phyloP scores from a whole-genome alignment of 2,888 invertebrate species.

The Chloroclysta siterata region DNA sequence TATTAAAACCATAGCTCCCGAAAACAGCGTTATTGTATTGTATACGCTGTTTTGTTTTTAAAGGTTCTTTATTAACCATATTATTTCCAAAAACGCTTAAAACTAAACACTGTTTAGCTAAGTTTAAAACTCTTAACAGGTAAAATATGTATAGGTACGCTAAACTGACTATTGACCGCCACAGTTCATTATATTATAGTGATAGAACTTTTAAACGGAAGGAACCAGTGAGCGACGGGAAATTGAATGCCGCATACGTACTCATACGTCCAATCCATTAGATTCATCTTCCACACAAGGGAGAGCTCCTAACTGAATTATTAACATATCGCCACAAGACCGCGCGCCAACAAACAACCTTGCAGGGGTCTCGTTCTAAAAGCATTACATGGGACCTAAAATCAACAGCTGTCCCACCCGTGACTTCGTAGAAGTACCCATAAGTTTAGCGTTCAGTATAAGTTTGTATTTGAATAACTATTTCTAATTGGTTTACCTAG shows the following conservation, averaged over 20 bases:
- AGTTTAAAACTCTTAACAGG: too few relatives aligned
- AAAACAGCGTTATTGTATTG: slow-evolving; percentile 40
- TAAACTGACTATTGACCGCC: not conserved
- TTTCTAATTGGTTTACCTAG: too few relatives aligned
- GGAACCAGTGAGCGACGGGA: slow-evolving; percentile 51
- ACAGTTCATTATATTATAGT: slow-evolving; percentile 39
- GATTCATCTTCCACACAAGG: slow-evolving; percentile 43
- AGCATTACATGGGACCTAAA: slow-evolving; percentile 1
- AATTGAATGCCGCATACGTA: slow-evolving; percentile 54
- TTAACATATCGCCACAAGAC: slow-evolving; percentile 34
- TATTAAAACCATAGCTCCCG: slow-evolving; percentile 25
- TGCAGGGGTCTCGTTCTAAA: slow-evolving; percentile 11
- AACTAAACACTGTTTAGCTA: too few relatives aligned
- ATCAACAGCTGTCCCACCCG: not conserved
- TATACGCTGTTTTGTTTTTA: too few relatives aligned
- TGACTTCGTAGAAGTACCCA: too few relatives aligned
- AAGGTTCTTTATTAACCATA: too few relatives aligned
- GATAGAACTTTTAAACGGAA: slow-evolving; percentile 48
- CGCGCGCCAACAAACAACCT: slow-evolving; percentile 19
- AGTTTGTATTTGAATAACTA: too few relatives aligned
- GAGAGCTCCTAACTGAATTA: slow-evolving; percentile 32
- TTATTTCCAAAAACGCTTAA: too few relatives aligned
- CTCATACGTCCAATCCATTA: slow-evolving; percentile 46
- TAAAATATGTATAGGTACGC: too few relatives aligned
- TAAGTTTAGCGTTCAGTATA: too few relatives aligned